Evolutionary conservation across 2,113 vertebrate genomes (phyloP), one percentile per base, ranked within the genome.

Genomic region (Nycticorax nycticorax): DNA sequence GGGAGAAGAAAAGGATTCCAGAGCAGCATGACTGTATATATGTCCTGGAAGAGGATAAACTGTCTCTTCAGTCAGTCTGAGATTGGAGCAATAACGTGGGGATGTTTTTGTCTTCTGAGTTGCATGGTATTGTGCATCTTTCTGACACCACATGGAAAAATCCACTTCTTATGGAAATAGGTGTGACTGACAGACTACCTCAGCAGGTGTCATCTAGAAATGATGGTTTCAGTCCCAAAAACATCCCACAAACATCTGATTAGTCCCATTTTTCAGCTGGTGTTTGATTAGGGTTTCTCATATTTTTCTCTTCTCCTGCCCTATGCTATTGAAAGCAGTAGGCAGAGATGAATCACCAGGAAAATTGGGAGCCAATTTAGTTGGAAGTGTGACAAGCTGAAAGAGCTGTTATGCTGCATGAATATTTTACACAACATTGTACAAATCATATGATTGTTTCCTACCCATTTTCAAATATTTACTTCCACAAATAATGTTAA

Each of bases 281-380:
- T 85, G 19, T 88, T 96, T 75, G 27, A 35, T 82, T 63, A 72
- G 67, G 28, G 10, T 60, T 72, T 79, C 35, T 80, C 12, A 2
- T 83, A 16, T 79, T 85, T 95, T 91, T 76, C 24, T 79, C 9
- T 92, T 79, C 43, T 95, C n/a, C 18, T 89, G 67, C 43, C 71
- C 72, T 20, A 3, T 92, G 73, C 57, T 68, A 41, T 52, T 71
- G 57, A 86, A 95, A 91, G 80, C 47, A 79, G 87, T 93, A 95
- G 96, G 94, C 92, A 91, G 89, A 86, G 71, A 89, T 96, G 94
- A 93, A 93, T 96, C 94, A 96, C 28, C 48, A 76, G 67, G n/a
- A 91, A 83, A 93, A 76, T 5, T 72, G 48, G 75, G 87, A 91
- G 71, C 69, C 75, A 33, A 4, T 91, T 88, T 85, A 82, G 37